These are phyloP conservation scores for Urophycis tenuis DNA, from an alignment of 2,797 vertebrate genomes.

Conservation along the genomic window DNA sequence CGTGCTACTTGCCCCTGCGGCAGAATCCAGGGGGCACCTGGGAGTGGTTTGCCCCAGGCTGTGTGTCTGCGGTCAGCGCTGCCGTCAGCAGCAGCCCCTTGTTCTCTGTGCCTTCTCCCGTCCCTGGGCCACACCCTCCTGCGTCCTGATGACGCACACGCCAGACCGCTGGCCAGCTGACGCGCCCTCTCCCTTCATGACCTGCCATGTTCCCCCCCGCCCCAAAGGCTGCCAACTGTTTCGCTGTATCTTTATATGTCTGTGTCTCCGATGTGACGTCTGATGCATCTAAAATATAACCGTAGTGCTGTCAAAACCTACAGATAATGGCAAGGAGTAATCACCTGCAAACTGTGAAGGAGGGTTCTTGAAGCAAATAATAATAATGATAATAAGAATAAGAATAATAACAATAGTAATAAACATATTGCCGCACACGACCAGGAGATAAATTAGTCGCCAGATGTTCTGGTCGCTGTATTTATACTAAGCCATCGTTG, in stretches of 20 bases:
- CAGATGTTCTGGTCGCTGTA: background rate
- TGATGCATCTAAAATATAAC: background rate
- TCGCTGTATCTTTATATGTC: background rate
- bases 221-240: background rate
- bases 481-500: constrained; percentile 2
- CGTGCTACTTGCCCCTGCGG: background rate
- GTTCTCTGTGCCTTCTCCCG: background rate
- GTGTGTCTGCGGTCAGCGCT: background rate
- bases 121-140: background rate
- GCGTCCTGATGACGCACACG: background rate
- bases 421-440: background rate
- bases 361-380: background rate
- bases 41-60: background rate
- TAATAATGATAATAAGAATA: background rate
- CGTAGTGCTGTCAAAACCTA: background rate
- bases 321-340: background rate
- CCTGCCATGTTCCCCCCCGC: background rate
- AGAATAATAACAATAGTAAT: too few relatives aligned
- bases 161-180: background rate
- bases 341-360: background rate
- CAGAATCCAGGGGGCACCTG: background rate
- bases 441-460: background rate
- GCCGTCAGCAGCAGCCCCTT: background rate
- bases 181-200: background rate
- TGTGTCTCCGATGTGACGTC: background rate